Conservation (phyloP, 2,797 vertebrate genomes). For the Silurus lanzhouensis region DNA sequence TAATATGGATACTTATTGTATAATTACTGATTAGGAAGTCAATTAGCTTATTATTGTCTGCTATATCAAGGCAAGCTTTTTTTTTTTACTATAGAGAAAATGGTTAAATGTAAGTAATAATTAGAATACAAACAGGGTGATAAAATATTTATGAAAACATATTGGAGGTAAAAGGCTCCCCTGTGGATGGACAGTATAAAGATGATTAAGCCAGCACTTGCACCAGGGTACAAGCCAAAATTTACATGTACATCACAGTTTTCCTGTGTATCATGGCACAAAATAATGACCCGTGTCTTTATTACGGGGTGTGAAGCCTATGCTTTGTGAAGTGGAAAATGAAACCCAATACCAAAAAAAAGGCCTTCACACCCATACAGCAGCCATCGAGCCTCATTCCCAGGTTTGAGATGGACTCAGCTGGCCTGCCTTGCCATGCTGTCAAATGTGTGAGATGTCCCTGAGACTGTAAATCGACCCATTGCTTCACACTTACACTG, state of each 20-base stretch:
- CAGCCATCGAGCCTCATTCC: not conserved
- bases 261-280: conserved; percentile 34
- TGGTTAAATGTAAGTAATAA: conserved; percentile 21
- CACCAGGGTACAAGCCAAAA: not conserved
- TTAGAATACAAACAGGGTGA: conserved; percentile 31
- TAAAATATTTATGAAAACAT: conserved; percentile 37
- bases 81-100: not conserved
- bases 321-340: conserved; percentile 49
- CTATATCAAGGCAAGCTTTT: not conserved
- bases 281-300: conserved; percentile 51
- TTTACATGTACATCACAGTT: conserved; percentile 33
- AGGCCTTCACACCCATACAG: not conserved
- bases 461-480: conserved; percentile 47
- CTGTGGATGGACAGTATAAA: conserved; percentile 29
- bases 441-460: conserved; percentile 40
- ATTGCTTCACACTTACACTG: conserved; percentile 46
- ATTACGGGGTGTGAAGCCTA: conserved; percentile 38
- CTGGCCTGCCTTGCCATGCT: conserved; percentile 25
- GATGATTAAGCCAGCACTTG: conserved; percentile 40
- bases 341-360: conserved; percentile 21
- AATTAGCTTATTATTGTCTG: not conserved
- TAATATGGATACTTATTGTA: not conserved
- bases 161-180: conserved; percentile 28
- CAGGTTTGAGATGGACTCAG: conserved; percentile 26
- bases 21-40: not conserved